Percentiles rank a stretch among this genome's conserved stretches.
These are phyloP conservation scores for Stratiolaelaps scimitus DNA, from an alignment of 1,140 invertebrate species.

Conservation along the genomic window DNA sequence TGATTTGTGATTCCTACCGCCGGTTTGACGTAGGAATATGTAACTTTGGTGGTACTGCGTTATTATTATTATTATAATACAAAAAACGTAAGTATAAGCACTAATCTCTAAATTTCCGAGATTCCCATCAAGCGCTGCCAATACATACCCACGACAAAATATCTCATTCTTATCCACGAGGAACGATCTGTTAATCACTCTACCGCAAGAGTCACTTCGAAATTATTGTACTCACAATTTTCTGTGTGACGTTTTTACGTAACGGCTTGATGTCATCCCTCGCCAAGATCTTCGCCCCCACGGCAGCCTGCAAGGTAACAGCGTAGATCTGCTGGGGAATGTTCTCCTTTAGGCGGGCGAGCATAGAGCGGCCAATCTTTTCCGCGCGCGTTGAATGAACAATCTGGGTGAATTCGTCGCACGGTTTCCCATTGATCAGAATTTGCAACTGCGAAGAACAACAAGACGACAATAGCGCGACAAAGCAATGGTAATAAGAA, in stretches of 20 bases:
- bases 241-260: slow-evolving; percentile 81
- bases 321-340: slow-evolving; percentile 74
- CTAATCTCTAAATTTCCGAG: too few species aligned
- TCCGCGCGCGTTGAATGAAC: slow-evolving; percentile 58
- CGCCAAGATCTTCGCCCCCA: slow-evolving; percentile 66
- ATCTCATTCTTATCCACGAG: too few species aligned
- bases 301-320: slow-evolving; percentile 73
- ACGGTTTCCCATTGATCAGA: slow-evolving; percentile 59
- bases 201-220: too few species aligned
- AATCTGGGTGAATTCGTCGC: slow-evolving; percentile 77
- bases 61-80: too few species aligned
- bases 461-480: background rate
- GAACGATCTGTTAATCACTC: too few species aligned
- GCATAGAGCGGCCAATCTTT: slow-evolving; percentile 55
- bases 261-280: slow-evolving; percentile 73
- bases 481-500: slow-evolving; percentile 28
- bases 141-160: too few species aligned
- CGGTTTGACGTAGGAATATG: too few species aligned
- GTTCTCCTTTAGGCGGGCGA: slow-evolving; percentile 64
- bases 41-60: too few species aligned
- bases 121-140: too few species aligned
- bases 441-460: slow-evolving; percentile 55
- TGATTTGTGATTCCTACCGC: too few species aligned
- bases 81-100: too few species aligned
- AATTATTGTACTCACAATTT: slow-evolving; percentile 76